Base-by-base conservation (phyloP, 2,888 invertebrate genomes). In the Adineta ricciae region DNA sequence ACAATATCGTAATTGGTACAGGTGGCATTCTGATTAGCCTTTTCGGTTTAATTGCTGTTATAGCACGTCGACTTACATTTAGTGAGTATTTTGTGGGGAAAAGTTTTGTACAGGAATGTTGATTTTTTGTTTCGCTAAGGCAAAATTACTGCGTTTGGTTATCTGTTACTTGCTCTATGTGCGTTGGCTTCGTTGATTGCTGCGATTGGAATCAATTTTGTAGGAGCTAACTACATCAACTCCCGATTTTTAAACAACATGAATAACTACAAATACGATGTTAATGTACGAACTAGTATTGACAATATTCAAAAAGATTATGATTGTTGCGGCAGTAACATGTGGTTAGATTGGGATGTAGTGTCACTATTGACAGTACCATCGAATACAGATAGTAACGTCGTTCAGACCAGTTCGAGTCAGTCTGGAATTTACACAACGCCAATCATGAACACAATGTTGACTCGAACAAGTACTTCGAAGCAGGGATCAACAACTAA, bases 351-450 rank as follows among this genome's bases (percentile, higher is more conserved):
- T 54, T 54, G 54, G 54, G n/a, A 5, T 4, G 1, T 1, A 4
- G 5, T 4, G 1, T 1, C 21, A 4, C 8, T 24, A n/a, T 8
- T 0, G 3, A 1, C 54, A 21, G 0, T 9, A 4, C 5, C 8
- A 54, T 4, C n/a, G 8, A 54, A 24, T 21, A 54, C n/a, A n/a
- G 0, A 24, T 4, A 4, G n/a, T 46, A 21, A n/a, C n/a, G 11
- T 54, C 24, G 2, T 0, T 21, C 54, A 54, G 1, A 0, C 1
- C 19, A 21, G 8, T 5, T 7, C 5, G n/a, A 1, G 1, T 21
- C 54, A 50, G 46, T 50, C 9, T 50, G 5, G 19, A 16, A 50
- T 50, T 46, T 11, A 46, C 5, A 46, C n/a, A n/a, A n/a, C n/a
- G n/a, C n/a, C n/a, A n/a, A n/a, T n/a, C n/a, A n/a, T n/a, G n/a